Conservation (phyloP, 2,888 invertebrate genomes). For the Danaus chrysippus region DNA sequence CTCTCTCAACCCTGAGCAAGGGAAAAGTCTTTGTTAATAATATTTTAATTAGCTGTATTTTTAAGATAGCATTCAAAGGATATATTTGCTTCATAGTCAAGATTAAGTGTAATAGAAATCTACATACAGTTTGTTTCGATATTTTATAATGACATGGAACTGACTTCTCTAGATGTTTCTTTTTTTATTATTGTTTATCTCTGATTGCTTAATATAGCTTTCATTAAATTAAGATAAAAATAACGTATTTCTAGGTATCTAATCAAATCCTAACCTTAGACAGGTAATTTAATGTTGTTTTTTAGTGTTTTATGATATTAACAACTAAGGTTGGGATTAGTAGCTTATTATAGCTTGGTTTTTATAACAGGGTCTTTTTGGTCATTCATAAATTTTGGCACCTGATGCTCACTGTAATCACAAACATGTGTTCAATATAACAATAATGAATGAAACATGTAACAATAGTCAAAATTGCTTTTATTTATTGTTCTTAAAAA, state of each 20-base stretch:
- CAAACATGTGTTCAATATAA: slow-evolving; percentile 46
- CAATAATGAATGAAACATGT: slow-evolving; percentile 44
- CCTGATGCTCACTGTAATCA: slow-evolving; percentile 48
- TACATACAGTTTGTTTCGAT: neutral
- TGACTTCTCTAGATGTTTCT: slow-evolving; percentile 16
- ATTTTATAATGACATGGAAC: slow-evolving; percentile 16
- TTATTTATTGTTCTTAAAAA: slow-evolving; percentile 51
- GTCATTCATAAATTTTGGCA: slow-evolving; percentile 55
- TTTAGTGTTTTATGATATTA: slow-evolving; percentile 23
- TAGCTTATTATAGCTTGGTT: slow-evolving; percentile 30
- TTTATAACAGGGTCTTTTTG: slow-evolving; percentile 67
- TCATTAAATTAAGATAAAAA: slow-evolving; percentile 22
- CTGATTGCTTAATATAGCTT: slow-evolving; percentile 25
- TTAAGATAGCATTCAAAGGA: slow-evolving; percentile 13
- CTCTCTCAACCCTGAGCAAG: slow-evolving; percentile 23
- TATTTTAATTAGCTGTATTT: slow-evolving; percentile 21
- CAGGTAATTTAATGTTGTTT: slow-evolving; percentile 16
- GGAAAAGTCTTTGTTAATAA: slow-evolving; percentile 21
- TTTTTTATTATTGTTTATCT: slow-evolving; percentile 16
- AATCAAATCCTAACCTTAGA: slow-evolving; percentile 26
- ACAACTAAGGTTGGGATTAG: slow-evolving; percentile 29
- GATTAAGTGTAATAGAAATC: slow-evolving; percentile 4
- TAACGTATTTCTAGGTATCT: slow-evolving; percentile 23
- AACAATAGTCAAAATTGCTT: slow-evolving; percentile 54
- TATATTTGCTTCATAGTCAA: slow-evolving; percentile 20